Evolutionary conservation across 2,113 vertebrate genomes (phyloP).

Genomic region (Chamaetylas fuelleborni): DNA sequence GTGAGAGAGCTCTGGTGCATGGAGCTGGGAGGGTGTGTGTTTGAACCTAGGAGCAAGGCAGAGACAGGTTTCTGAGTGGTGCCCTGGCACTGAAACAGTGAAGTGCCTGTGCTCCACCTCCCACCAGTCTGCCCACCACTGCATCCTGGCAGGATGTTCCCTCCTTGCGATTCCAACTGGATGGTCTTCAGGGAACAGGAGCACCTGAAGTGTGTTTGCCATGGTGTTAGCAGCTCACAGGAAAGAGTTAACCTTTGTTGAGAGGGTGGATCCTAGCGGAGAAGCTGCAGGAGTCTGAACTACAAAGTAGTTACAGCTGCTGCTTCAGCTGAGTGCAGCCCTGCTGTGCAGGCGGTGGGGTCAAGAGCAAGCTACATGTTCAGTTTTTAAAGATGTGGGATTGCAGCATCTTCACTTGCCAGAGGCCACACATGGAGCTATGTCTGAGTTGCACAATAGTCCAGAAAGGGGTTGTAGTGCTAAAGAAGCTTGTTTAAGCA

Average conservation of each 20-base stretch:
- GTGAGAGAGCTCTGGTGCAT: fast-evolving
- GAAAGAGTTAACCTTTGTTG: background rate
- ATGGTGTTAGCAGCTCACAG: background rate
- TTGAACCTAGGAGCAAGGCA: background rate
- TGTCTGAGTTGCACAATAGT: background rate
- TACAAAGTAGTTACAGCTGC: background rate
- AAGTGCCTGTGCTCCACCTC: background rate
- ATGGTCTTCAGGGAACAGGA: background rate
- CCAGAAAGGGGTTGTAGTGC: background rate
- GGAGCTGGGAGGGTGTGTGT: fast-evolving
- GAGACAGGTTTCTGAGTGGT: fast-evolving
- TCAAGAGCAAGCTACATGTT: background rate
- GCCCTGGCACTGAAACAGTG: background rate
- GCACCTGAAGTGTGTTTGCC: background rate
- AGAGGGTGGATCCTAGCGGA: background rate
- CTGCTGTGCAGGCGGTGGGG: fast-evolving
- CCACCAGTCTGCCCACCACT: fast-evolving
- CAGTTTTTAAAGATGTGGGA: background rate
- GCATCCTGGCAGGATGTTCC: background rate
- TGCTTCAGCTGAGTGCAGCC: background rate
- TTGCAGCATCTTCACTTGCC: background rate
- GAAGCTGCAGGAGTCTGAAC: background rate
- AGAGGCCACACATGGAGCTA: background rate
- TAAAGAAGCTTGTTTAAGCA: background rate
- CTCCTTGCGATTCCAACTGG: fast-evolving